Percentiles rank a stretch among this genome's conserved stretches.
phyloP scores from a whole-genome alignment of 2,888 invertebrate genomes.

The Leptopilina myrica region DNA sequence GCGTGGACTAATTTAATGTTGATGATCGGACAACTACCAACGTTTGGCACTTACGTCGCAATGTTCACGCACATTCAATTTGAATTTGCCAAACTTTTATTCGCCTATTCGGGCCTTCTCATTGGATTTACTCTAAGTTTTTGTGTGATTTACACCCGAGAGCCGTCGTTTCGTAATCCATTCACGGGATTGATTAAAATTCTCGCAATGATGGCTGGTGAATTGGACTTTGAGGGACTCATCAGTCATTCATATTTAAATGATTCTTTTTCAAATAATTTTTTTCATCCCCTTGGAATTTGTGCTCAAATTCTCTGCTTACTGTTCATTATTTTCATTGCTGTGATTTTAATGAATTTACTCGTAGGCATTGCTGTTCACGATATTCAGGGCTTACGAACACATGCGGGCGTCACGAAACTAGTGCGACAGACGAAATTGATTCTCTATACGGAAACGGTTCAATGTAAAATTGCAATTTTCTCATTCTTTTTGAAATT shows the following conservation, averaged over 20 bases:
- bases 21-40: conserved; percentile 77
- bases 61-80: conserved; percentile 77
- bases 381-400: conserved; percentile 76
- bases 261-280: conserved; percentile 64
- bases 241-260: conserved; percentile 67
- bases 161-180: conserved; percentile 72
- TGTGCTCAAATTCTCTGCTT: conserved; percentile 74
- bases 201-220: conserved; percentile 75
- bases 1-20: conserved; percentile 77
- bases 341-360: conserved; percentile 75
- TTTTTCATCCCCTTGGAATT: conserved; percentile 71
- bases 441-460: conserved; percentile 77
- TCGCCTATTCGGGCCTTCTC: conserved; percentile 75
- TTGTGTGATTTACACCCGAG: conserved; percentile 74
- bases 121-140: conserved; percentile 77
- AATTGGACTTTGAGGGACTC: conserved; percentile 73
- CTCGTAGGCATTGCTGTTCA: conserved; percentile 75
- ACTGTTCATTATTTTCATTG: conserved; percentile 74
- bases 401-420: conserved; percentile 77
- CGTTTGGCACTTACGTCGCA: conserved; percentile 77
- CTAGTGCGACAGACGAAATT: conserved; percentile 77
- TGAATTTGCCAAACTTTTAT: conserved; percentile 74
- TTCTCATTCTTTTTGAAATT: conserved; percentile 73
- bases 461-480: conserved; percentile 75
- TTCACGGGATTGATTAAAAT: conserved; percentile 74